Conservation (phyloP, 2,797 vertebrate genomes). For the Micrastur ruficollis region DNA sequence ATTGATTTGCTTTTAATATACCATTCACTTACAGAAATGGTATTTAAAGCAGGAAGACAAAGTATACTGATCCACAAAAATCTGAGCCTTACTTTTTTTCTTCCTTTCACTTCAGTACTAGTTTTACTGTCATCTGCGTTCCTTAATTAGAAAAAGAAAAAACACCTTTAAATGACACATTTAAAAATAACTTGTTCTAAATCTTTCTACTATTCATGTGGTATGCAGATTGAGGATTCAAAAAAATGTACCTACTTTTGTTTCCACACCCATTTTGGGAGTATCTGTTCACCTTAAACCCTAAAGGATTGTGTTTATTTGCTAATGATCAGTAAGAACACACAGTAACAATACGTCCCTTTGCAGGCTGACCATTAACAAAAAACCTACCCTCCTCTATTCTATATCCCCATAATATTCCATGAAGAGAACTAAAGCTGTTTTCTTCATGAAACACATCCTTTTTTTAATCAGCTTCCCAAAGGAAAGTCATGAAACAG, state of each 20-base stretch:
- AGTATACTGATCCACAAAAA: background rate
- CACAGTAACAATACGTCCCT: background rate
- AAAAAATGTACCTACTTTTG: background rate
- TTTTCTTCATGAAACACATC: background rate
- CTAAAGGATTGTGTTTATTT: background rate
- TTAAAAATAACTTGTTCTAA: background rate
- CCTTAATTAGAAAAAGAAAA: constrained; percentile 52
- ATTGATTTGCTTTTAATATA: background rate
- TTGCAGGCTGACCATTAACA: background rate
- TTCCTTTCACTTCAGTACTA: constrained; percentile 31
- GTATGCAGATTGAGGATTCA: background rate
- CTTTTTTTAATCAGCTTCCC: background rate
- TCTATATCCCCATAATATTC: background rate
- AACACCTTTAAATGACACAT: background rate
- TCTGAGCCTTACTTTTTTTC: constrained; percentile 60
- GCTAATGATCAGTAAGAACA: background rate
- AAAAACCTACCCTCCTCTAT: accelerated
- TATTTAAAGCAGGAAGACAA: background rate
- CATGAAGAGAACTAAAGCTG: background rate
- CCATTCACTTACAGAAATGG: background rate
- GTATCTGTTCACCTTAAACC: background rate
- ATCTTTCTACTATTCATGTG: background rate
- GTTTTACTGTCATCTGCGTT: constrained; percentile 18
- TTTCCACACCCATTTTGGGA: background rate
- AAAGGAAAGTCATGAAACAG: background rate